Conservation (phyloP, 1,140 invertebrate genomes). For the Hormaphis cornu region DNA sequence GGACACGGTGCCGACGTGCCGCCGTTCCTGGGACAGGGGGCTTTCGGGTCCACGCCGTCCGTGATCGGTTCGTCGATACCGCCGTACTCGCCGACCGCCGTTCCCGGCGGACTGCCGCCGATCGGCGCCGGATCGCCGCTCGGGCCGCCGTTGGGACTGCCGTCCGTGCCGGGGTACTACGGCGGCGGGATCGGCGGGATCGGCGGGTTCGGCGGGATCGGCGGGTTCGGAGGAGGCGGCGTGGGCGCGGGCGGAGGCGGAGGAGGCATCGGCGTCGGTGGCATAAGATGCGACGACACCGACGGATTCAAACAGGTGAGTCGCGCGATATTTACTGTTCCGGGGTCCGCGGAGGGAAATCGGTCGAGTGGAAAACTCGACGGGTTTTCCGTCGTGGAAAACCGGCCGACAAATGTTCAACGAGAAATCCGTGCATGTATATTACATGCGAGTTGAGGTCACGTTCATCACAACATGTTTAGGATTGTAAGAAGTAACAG, state of each 20-base stretch:
- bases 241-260: conserved; percentile 35
- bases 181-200: background rate
- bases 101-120: conserved; percentile 28
- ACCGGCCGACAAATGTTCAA: no score
- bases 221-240: background rate
- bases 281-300: conserved; percentile 59
- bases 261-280: conserved; percentile 36
- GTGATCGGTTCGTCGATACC: conserved; percentile 10
- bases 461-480: no score
- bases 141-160: conserved; percentile 17
- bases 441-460: no score
- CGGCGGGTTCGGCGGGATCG: background rate
- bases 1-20: conserved; percentile 36
- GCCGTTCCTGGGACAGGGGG: conserved; percentile 5
- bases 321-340: no score
- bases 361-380: no score
- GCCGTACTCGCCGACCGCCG: conserved; percentile 18
- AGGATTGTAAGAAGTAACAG: no score
- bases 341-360: no score
- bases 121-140: background rate
- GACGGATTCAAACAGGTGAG: conserved; percentile 66
- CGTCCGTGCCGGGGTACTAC: conserved; percentile 2
- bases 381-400: no score
- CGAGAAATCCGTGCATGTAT: no score
- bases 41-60: conserved; percentile 14